Percentiles rank a stretch among this genome's conserved stretches.
These are phyloP conservation scores for Athalia cordata DNA, from an alignment of 2,888 invertebrate genomes.

Conservation along the genomic window DNA sequence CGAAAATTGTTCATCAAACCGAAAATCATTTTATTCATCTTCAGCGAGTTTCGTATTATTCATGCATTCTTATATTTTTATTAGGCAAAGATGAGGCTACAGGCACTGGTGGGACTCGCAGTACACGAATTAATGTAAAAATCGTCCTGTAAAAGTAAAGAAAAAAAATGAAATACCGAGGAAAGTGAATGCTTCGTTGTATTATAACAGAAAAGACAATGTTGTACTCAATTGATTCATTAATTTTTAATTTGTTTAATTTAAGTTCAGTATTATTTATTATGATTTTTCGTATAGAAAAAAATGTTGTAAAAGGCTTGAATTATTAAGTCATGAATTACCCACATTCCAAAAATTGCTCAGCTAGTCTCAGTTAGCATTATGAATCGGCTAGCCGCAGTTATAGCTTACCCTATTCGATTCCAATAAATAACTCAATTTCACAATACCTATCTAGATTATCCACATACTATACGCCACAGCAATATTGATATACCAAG, in stretches of 20 bases:
- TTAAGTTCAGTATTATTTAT: too few species aligned
- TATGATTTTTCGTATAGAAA: background rate
- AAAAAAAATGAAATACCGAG: too few species aligned
- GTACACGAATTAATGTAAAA: too few species aligned
- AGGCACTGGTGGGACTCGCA: too few species aligned
- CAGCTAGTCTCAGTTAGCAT: slow-evolving; percentile 3
- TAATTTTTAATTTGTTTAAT: background rate
- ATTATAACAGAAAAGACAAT: too few species aligned
- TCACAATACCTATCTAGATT: background rate
- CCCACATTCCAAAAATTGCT: background rate
- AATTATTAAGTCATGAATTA: slow-evolving; percentile 5
- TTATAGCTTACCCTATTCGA: background rate
- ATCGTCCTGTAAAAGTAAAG: too few species aligned
- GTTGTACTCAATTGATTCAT: background rate
- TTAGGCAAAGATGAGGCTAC: too few species aligned
- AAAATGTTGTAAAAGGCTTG: background rate
- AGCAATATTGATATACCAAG: slow-evolving; percentile 2
- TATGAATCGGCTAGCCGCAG: slow-evolving; percentile 28
- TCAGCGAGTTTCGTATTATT: too few species aligned
- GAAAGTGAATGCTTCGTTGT: too few species aligned
- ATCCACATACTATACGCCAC: background rate
- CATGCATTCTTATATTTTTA: too few species aligned
- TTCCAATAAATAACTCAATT: slow-evolving; percentile 26
- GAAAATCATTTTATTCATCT: too few species aligned
- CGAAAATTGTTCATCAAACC: too few species aligned